Evolutionary conservation across 2,113 vertebrate genomes (phyloP).

Genomic region (Eupsittula cactorum): DNA sequence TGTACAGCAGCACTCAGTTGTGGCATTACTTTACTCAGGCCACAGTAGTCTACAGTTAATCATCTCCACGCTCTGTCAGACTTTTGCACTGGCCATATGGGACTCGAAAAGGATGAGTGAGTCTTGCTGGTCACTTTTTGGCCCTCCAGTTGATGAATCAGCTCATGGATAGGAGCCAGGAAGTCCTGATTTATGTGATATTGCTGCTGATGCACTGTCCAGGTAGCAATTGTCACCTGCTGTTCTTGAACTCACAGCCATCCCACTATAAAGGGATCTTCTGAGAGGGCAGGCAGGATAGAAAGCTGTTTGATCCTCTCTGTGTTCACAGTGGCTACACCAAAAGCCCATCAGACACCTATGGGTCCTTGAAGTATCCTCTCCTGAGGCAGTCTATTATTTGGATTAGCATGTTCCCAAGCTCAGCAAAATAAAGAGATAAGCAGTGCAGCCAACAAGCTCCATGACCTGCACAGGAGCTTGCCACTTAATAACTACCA

Average conservation of each 20-base stretch:
- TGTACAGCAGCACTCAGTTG: not conserved
- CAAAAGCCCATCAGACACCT: not conserved
- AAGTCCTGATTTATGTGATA: not conserved
- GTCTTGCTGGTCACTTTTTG: not conserved
- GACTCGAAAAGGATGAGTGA: not conserved
- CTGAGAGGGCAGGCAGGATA: not conserved
- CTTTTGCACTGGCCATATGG: not conserved
- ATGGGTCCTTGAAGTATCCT: not conserved
- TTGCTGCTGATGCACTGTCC: not conserved
- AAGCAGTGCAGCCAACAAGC: not conserved
- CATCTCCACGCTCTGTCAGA: not conserved
- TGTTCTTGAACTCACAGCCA: not conserved
- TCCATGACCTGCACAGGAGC: not conserved
- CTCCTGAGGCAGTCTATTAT: not conserved
- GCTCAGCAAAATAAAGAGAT: not conserved
- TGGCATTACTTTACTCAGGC: not conserved
- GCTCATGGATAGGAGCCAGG: not conserved
- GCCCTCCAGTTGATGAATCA: not conserved
- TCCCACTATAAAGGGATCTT: not conserved
- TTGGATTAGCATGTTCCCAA: not conserved
- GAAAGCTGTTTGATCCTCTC: not conserved
- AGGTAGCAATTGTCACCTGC: not conserved
- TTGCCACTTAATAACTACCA: not conserved
- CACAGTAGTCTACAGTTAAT: not conserved
- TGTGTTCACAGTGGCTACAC: not conserved